Base-by-base conservation (phyloP, 2,797 vertebrate species). In the Sebastes itinus region DNA sequence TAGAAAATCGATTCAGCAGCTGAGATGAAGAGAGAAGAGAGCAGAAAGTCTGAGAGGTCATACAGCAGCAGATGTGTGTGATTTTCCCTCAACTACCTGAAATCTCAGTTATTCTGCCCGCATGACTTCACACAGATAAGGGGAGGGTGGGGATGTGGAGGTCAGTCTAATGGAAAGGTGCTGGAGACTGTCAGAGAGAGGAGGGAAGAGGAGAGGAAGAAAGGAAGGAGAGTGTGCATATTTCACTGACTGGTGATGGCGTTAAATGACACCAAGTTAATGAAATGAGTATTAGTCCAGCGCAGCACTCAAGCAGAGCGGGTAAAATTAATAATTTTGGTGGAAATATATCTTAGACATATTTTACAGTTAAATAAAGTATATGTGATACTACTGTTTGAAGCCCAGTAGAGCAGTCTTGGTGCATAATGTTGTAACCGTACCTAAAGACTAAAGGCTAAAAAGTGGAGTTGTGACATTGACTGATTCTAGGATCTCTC, bases 41-140 rank as follows among this genome's bases (percentile, higher is more conserved):
- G 54, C 27, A 72, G 60, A 63, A 46, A 22, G 49, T 61, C 64
- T n/a, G 32, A 79, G 75, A 70, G 72, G 74, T 75, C 27, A 69
- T 7, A 30, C 12, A 46, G 63, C 6, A 5, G 61, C 18, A 59
- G 27, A 79, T 60, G 64, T 62, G 58, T 65, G 58, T 3, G 2
- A 70, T 67, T 83, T 78, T 64, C 49, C 68, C 81, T 74, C 32
- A 70, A 38, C 54, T 78, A 78, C 65, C 85, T 68, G 7, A 70
- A 84, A 85, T 80, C 65, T 72, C 67, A 70, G 60, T 70, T 81
- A 82, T 84, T 83, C 74, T 20, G 60, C 77, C 22, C 5, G 62
- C 71, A 64, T 73, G 76, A 83, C 71, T 86, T 86, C 62, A 85
- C 86, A 87, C 42, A 78, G 66, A 81, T 77, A 76, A 79, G 73